These are phyloP conservation scores for Ophioninae sp. DNA, from an alignment of 2,888 invertebrate genomes.

Conservation along the genomic window DNA sequence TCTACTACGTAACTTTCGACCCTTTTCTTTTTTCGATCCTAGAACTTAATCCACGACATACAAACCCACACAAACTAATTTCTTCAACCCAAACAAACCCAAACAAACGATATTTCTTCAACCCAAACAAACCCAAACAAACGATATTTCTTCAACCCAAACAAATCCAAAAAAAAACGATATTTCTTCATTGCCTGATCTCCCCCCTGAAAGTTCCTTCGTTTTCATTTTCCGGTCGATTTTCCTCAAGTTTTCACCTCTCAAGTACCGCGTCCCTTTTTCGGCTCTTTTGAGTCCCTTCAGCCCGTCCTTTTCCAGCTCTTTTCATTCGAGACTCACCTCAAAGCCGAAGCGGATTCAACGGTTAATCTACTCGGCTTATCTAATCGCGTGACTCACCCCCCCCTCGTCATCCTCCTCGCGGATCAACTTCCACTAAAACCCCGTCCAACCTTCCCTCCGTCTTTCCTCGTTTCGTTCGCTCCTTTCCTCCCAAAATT, in stretches of 20 bases:
- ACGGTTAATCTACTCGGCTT: constrained; percentile 74
- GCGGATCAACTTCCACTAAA: constrained; percentile 53
- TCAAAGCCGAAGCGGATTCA: constrained; percentile 65
- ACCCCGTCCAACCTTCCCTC: constrained; percentile 11
- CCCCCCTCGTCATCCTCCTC: not conserved
- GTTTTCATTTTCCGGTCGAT: not conserved
- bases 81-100: too few relatives aligned
- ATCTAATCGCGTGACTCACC: constrained; percentile 76
- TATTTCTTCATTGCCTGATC: not conserved
- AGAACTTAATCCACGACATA: too few relatives aligned
- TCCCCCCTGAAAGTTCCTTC: not conserved
- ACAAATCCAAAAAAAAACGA: not conserved
- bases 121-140: not conserved
- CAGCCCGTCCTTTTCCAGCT: not conserved
- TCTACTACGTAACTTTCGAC: constrained; percentile 56
- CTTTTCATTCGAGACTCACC: constrained; percentile 57
- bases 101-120: too few relatives aligned
- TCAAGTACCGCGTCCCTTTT: constrained; percentile 29
- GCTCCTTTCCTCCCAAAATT: not conserved
- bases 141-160: not conserved
- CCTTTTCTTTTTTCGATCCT: too few relatives aligned
- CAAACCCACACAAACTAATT: not conserved
- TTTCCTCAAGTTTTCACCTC: not conserved
- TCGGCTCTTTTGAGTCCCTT: constrained; percentile 8
- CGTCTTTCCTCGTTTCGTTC: constrained; percentile 15